Base-by-base conservation (phyloP, 1,140 invertebrate genomes). In the Harpegnathos saltator region DNA sequence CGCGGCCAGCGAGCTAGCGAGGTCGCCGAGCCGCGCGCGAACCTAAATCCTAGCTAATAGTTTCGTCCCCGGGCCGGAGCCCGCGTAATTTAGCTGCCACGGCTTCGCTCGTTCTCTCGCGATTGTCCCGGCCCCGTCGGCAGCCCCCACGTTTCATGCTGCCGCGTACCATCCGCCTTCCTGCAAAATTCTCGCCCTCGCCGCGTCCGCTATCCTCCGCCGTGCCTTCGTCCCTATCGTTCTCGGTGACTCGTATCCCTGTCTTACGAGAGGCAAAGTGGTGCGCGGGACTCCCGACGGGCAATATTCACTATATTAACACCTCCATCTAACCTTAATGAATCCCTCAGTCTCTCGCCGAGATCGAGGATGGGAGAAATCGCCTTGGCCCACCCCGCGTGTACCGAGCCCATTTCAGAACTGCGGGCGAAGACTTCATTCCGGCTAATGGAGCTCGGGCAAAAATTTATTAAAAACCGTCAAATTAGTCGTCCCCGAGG, bases 291-390 rank as follows among this genome's bases (percentile, higher is more conserved):
- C 77, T 90, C 85, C 87, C 89, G 68, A 69, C 74, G 87, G 38
- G 88, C 88, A 92, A 91, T 92, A 85, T 92, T 92, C 91, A 89
- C 87, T 90, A 91, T 92, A 92, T 92, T 92, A 92, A 92, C 92
- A 91, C 92, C 91, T 92, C 87, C 91, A 91, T 92, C 90, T 87
- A 87, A 89, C 78, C 91, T 92, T 92, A 92, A 92, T 92, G 92
- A 92, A 92, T 92, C 91, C 86, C 88, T 91, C 90, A 86, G 83
- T 87, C 66, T 87, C 66, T 75, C 44, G 68, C 69, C 68, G 82
- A 83, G 81, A 81, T 85, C 83, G 78, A 84, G 65, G 69, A 78
- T 58, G 63, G 29, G 59, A 52, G 62, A 82, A 72, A 89, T 86
- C 74, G 62, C 77, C 22, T 56, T 14, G 3, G 52, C 59, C 22